Evolutionary conservation across 2,888 invertebrate genomes (phyloP), one percentile per base, ranked within the genome.

Genomic region (Lasioglossum leucozonium): DNA sequence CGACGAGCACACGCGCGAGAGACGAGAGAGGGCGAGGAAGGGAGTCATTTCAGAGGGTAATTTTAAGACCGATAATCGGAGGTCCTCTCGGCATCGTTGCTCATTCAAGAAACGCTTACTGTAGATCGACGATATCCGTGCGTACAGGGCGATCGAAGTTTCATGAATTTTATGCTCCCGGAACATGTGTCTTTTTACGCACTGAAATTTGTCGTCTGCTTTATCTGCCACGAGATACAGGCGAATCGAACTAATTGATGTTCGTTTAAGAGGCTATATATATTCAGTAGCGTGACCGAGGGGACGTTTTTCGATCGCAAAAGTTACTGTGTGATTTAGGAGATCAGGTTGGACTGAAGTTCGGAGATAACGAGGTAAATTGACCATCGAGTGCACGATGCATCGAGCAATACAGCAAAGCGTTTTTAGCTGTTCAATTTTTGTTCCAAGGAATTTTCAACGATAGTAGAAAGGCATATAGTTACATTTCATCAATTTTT

Each of bases 51-150:
- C 26, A 51, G 51, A 26, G 11, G 22, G 67, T 79, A 79, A 55
- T 72, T 73, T 74, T 67, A 16, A 67, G 69, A 69, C 22, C 37
- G 55, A 58, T 73, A 74, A 74, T 47, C 44, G 51, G 47, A 8
- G 18, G 30, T 30, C 42, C 40, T 62, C 65, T 22, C 18, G 18
- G 6, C 18, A 55, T 16, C 40, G 13, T n/a, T 26, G 75, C 58
- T 37, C 51, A 58, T 55, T 22, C 11, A 34, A 2, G 26, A 26
- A 44, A 30, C 11, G 30, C 22, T 51, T 22, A 22, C 22, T 2
- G 18, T 4, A 18, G 37, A 37, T 34, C 37, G n/a, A 22, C 65
- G 65, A 58, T 65, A 67, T 37, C 37, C 37, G 67, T 22, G 67
- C 26, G 62, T 58, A 58, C 67, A 10, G 67, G 67, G 18, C 18